These are phyloP conservation scores for Euplagia quadripunctaria DNA, from an alignment of 2,888 invertebrate species.

Conservation along the genomic window DNA sequence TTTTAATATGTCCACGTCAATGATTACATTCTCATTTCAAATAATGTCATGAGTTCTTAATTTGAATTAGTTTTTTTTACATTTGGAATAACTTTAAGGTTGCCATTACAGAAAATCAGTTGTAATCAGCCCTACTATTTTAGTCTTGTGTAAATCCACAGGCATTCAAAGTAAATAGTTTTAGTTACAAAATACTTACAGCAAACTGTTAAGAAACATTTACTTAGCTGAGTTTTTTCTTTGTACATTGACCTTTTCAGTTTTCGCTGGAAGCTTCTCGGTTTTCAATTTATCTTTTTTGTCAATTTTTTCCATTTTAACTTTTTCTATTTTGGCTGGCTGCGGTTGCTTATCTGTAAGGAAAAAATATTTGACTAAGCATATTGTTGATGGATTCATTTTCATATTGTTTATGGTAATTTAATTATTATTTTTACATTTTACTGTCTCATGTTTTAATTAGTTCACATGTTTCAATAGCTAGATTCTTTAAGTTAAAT, in stretches of 20 bases:
- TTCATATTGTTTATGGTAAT: too few relatives aligned
- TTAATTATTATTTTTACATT: too few relatives aligned
- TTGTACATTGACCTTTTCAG: conserved; percentile 51
- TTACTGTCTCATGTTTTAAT: too few relatives aligned
- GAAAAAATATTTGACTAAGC: conserved; percentile 2
- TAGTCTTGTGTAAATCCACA: neutral
- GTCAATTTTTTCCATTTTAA: conserved; percentile 49
- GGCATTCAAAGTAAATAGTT: neutral
- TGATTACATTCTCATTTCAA: neutral
- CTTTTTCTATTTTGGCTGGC: conserved; percentile 50
- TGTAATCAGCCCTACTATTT: neutral
- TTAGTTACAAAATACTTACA: conserved; percentile 22
- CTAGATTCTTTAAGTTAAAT: too few relatives aligned
- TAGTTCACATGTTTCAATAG: too few relatives aligned
- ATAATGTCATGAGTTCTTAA: neutral
- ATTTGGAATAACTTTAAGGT: neutral
- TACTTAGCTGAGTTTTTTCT: conserved; percentile 80
- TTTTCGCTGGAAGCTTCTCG: conserved; percentile 34
- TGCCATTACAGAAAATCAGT: neutral
- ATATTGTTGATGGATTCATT: neutral
- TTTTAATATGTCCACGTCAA: neutral
- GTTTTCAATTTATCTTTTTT: conserved; percentile 54
- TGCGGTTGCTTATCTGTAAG: conserved; percentile 45
- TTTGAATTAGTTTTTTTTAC: neutral
- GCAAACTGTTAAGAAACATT: conserved; percentile 38